Conservation (phyloP, 1,140 invertebrate genomes). For the Conopomorpha cramerella region DNA sequence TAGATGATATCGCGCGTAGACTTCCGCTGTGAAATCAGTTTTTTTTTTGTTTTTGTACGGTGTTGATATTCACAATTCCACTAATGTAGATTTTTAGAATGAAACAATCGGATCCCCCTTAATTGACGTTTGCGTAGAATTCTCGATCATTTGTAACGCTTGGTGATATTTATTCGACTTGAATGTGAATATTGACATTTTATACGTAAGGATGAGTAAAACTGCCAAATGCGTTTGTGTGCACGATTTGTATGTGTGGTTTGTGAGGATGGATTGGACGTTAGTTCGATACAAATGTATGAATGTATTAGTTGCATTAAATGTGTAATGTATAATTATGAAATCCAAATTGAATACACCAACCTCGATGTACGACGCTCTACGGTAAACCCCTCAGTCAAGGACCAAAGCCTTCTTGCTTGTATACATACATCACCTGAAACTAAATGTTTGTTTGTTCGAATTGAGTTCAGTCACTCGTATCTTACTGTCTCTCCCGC, state of each 20-base stretch:
- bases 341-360: constrained; percentile 33
- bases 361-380: constrained; percentile 34
- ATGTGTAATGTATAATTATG: too few species aligned
- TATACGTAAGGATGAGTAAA: constrained; percentile 32
- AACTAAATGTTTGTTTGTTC: constrained; percentile 8
- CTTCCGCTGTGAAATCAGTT: too few species aligned
- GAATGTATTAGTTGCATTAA: too few species aligned
- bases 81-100: too few species aligned
- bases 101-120: too few species aligned
- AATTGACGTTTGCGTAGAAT: too few species aligned
- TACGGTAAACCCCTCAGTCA: constrained; percentile 21
- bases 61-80: constrained; percentile 40
- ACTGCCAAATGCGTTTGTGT: constrained; percentile 49
- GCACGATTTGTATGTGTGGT: constrained; percentile 9
- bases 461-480: constrained; percentile 8
- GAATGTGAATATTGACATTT: constrained; percentile 38
- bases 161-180: too few species aligned
- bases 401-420: constrained; percentile 17
- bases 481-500: constrained; percentile 10
- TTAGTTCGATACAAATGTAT: too few species aligned
- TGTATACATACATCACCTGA: constrained; percentile 5
- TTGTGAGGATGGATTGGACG: too few species aligned
- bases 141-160: too few species aligned
- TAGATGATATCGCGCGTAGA: constrained; percentile 36
- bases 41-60: constrained; percentile 17